Percentiles rank a stretch among this genome's conserved stretches.
phyloP scores from a whole-genome alignment of 2,797 vertebrate genomes.

The Crypturellus tataupa region DNA sequence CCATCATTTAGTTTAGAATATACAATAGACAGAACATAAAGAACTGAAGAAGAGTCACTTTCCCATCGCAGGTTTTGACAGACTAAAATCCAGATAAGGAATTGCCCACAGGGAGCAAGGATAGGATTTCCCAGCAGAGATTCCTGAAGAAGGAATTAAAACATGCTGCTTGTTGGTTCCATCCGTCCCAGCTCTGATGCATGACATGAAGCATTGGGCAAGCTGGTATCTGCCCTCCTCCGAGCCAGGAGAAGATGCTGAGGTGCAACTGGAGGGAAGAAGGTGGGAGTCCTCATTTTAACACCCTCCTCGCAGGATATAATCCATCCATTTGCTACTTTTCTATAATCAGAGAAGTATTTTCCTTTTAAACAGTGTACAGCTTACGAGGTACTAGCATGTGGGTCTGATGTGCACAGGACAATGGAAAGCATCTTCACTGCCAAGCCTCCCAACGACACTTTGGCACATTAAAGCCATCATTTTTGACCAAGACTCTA shows the following conservation, averaged over 20 bases:
- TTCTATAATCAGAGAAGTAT: background rate
- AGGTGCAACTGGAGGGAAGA: background rate
- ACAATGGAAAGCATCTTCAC: slow-evolving; percentile 20
- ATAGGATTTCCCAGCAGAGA: background rate
- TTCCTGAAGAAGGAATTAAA: background rate
- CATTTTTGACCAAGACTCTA: slow-evolving; percentile 62
- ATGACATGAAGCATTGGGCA: background rate
- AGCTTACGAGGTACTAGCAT: background rate
- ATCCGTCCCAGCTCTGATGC: background rate
- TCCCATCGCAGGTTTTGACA: background rate
- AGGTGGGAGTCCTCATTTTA: background rate
- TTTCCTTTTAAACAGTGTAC: background rate
- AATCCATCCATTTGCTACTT: background rate
- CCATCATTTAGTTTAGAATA: background rate
- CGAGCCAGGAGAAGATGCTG: background rate
- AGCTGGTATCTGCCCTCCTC: background rate
- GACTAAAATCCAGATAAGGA: background rate
- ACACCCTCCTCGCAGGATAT: background rate
- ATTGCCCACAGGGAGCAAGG: background rate
- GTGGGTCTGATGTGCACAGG: background rate
- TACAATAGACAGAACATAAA: background rate
- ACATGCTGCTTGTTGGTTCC: background rate
- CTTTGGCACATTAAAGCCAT: slow-evolving; percentile 43
- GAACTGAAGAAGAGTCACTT: background rate
- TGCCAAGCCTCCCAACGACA: background rate